Evolutionary conservation across 2,113 vertebrate genomes (phyloP).

Genomic region (Zosterops pallidus): DNA sequence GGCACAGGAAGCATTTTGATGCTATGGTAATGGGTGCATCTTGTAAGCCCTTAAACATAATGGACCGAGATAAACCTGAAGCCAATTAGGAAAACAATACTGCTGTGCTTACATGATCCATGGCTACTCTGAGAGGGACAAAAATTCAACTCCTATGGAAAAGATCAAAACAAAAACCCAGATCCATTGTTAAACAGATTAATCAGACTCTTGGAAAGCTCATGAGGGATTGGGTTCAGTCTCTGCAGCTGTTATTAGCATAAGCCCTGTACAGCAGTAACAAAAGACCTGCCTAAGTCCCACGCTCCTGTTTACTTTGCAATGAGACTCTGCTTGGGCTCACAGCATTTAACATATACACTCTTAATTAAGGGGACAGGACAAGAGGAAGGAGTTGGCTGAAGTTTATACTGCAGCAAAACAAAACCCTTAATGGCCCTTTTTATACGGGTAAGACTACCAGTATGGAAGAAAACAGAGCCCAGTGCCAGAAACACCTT

Average conservation of each 20-base stretch:
- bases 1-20: not conserved
- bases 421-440: not conserved
- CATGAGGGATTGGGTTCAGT: constrained; percentile 14
- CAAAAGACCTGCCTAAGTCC: not conserved
- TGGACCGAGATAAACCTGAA: not conserved
- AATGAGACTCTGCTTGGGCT: not conserved
- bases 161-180: constrained; percentile 15
- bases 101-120: not conserved
- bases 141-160: not conserved
- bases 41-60: not conserved
- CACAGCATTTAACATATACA: not conserved
- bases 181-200: constrained; percentile 29
- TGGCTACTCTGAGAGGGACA: not conserved
- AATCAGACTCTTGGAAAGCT: constrained; percentile 22
- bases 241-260: constrained; percentile 14
- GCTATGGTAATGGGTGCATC: not conserved
- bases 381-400: not conserved
- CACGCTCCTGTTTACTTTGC: not conserved
- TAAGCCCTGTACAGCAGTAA: not conserved
- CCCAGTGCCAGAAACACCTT: not conserved
- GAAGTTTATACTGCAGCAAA: not conserved
- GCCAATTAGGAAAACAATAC: not conserved
- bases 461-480: not conserved
- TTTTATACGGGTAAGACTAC: not conserved
- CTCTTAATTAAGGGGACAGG: not conserved